Conservation (phyloP, 2,113 vertebrate species). For the Hyperoodon ampullatus region DNA sequence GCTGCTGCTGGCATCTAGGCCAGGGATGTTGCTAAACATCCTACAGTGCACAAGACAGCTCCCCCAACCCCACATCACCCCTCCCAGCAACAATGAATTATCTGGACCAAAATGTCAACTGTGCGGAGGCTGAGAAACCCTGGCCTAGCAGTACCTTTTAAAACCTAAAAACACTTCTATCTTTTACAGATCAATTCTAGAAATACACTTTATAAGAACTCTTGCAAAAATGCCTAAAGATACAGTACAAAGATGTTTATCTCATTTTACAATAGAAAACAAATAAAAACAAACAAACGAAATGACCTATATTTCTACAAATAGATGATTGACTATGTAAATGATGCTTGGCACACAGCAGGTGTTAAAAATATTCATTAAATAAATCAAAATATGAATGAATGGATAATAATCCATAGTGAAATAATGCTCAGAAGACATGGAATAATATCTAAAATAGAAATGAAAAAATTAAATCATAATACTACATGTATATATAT, state of each 20-base stretch:
- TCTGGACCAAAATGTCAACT: not conserved
- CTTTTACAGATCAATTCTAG: not conserved
- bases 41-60: not conserved
- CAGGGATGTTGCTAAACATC: not conserved
- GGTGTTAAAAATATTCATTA: slow-evolving; percentile 17
- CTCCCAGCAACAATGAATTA: not conserved
- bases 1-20: not conserved
- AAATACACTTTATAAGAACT: not conserved
- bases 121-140: not conserved
- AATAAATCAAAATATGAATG: not conserved
- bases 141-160: not conserved
- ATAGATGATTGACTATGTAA: not conserved
- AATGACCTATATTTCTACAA: not conserved
- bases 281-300: not conserved
- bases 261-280: not conserved
- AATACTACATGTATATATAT: not conserved
- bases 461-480: not conserved
- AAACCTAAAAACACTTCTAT: not conserved
- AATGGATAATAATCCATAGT: not conserved
- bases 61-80: not conserved
- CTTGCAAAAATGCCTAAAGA: not conserved
- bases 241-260: not conserved
- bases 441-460: not conserved
- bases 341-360: not conserved
- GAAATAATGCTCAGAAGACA: not conserved